These are phyloP conservation scores for Notothenia coriiceps DNA, from an alignment of 2,113 vertebrate species.

Conservation along the genomic window DNA sequence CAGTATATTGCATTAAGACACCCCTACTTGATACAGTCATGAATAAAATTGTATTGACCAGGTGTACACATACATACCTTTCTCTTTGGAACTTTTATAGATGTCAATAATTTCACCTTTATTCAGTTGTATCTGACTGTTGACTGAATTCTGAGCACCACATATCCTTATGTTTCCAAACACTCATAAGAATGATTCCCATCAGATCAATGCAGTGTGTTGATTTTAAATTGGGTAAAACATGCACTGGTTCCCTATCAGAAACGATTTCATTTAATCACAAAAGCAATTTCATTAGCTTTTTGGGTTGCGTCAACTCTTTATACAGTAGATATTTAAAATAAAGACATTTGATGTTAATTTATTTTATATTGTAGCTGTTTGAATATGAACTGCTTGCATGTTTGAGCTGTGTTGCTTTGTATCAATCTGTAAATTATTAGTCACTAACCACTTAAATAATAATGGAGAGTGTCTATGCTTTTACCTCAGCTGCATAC, in stretches of 20 bases:
- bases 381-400: constrained; percentile 18
- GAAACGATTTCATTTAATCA: neutral
- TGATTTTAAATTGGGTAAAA: too few species aligned
- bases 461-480: neutral
- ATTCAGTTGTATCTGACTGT: too few species aligned
- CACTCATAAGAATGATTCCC: too few species aligned
- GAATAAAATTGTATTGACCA: too few species aligned
- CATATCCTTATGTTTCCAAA: too few species aligned
- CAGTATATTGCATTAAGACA: too few species aligned
- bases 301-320: neutral
- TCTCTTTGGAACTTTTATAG: too few species aligned
- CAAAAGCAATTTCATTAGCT: constrained; percentile 18
- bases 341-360: neutral
- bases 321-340: neutral
- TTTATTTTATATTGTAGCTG: neutral
- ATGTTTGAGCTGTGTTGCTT: neutral
- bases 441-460: neutral
- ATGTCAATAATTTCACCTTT: too few species aligned
- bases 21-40: too few species aligned
- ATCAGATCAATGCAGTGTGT: neutral
- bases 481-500: constrained; percentile 31
- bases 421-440: neutral
- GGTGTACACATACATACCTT: too few species aligned
- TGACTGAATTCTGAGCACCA: too few species aligned
- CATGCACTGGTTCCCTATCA: neutral